These are phyloP conservation scores for Conops quadrifasciatus DNA, from an alignment of 2,888 invertebrate genomes.

Conservation along the genomic window DNA sequence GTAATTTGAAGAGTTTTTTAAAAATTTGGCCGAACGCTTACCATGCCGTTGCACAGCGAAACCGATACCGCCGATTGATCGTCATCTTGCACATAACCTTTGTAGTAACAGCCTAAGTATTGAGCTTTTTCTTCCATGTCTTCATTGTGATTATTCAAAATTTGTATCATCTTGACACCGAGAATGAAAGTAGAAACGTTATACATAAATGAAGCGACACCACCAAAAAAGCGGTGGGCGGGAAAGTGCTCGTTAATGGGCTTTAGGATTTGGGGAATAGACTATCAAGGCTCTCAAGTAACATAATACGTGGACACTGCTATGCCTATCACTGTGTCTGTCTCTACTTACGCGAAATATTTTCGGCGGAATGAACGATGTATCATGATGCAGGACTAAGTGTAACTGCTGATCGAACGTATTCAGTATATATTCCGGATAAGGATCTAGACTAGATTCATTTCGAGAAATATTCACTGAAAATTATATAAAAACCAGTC, in stretches of 20 bases:
- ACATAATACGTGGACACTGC: too few relatives aligned
- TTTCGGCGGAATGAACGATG: slow-evolving; percentile 58
- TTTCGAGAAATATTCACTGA: too few relatives aligned
- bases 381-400: slow-evolving; percentile 61
- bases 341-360: slow-evolving; percentile 54
- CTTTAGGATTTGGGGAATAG: too few relatives aligned
- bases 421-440: slow-evolving; percentile 75
- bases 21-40: slow-evolving; percentile 58
- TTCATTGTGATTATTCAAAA: slow-evolving; percentile 66
- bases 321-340: too few relatives aligned
- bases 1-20: background rate
- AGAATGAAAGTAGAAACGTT: background rate
- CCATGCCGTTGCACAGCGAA: slow-evolving; percentile 82
- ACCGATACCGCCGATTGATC: slow-evolving; percentile 73
- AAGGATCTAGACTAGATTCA: too few relatives aligned
- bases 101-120: slow-evolving; percentile 74
- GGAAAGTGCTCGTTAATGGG: too few relatives aligned
- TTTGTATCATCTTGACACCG: slow-evolving; percentile 67
- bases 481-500: too few relatives aligned
- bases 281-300: too few relatives aligned
- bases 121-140: slow-evolving; percentile 60
- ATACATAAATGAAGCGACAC: background rate
- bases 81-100: slow-evolving; percentile 74
- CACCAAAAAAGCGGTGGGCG: too few relatives aligned
- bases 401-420: slow-evolving; percentile 69